Evolutionary conservation across 2,797 vertebrate genomes (phyloP).

Genomic region (Morus bassanus): DNA sequence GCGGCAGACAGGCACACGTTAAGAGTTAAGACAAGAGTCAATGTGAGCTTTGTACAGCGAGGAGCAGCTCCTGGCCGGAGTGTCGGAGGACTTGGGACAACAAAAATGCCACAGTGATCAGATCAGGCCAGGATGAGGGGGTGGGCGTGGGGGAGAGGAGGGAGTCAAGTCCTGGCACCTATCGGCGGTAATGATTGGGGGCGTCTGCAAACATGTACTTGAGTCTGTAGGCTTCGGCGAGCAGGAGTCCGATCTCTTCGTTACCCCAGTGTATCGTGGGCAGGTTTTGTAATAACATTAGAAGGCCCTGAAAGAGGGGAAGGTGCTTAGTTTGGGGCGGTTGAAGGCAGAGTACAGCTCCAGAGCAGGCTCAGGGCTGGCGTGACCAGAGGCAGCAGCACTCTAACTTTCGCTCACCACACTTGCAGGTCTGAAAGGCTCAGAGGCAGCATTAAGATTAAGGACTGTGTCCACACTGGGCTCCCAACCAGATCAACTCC

Average conservation of each 20-base stretch:
- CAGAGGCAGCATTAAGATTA: not conserved
- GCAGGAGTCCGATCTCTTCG: slow-evolving; percentile 94
- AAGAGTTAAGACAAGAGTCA: slow-evolving; percentile 69
- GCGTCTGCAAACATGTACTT: slow-evolving; percentile 99
- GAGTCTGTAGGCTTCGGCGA: slow-evolving; percentile 97
- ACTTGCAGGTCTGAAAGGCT: not conserved
- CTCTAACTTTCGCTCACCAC: not conserved
- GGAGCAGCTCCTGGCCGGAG: slow-evolving; percentile 64
- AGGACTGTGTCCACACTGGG: rapidly evolving
- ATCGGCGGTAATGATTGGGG: slow-evolving; percentile 98
- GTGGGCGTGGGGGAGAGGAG: not conserved
- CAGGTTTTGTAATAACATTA: slow-evolving; percentile 97
- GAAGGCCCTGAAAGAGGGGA: slow-evolving; percentile 84
- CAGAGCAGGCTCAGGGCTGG: not conserved
- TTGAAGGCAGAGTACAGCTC: not conserved
- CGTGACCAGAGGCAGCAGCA: not conserved
- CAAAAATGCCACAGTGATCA: slow-evolving; percentile 75
- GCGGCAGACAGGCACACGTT: slow-evolving; percentile 70
- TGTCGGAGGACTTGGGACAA: slow-evolving; percentile 44
- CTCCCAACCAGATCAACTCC: not conserved
- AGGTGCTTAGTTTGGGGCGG: not conserved
- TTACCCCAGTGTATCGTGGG: slow-evolving; percentile 99
- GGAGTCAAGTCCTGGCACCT: slow-evolving; percentile 64
- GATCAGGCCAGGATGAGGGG: slow-evolving; percentile 44
- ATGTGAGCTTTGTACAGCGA: slow-evolving; percentile 73